Evolutionary conservation across 2,888 invertebrate genomes (phyloP), one percentile per base, ranked within the genome.

Genomic region (Hermaeophaga mercurialis): DNA sequence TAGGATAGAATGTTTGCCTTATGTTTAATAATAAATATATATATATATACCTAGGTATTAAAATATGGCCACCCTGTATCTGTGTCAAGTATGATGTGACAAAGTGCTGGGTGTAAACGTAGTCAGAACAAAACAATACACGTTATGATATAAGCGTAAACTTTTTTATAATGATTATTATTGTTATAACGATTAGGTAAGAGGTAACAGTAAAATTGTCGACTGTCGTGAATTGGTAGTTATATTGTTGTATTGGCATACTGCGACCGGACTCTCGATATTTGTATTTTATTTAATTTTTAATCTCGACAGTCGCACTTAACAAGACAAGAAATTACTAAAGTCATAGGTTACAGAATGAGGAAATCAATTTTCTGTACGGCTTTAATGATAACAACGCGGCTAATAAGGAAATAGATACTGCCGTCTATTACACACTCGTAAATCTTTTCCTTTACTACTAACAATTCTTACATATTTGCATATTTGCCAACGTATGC

Each of bases 111-210:
- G 36, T 36, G 36, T 36, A 36, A 15, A 36, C 36, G 36, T 36
- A 17, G 36, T 17, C 36, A 1, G 3, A 17, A 8, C 17, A 9
- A 36, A 36, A 36, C 47, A 47, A 47, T 47, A 47, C 47, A 47
- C 36, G 36, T 24, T 36, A 38, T 47, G 47, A 34, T 46, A 46
- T 46, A 46, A 47, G 38, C 38, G 24, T 24, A 24, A 47, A 17
- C 26, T 11, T 47, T 47, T 47, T 38, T 36, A 47, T 47, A 38
- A 38, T 47, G 19, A 24, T 22, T 47, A 47, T 34, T 47, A 47
- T 47, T 47, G 36, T 47, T 47, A 47, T 14, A 47, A 34, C 17
- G 14, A 36, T 24, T 38, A 38, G 33, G 24, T 11, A 38, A 47
- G 8, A 36, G n/a, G 34, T 44, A 26, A 38, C 24, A 38, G 24